These are phyloP conservation scores for Psittacula derbiana DNA, from an alignment of 2,797 vertebrate genomes.

Conservation along the genomic window DNA sequence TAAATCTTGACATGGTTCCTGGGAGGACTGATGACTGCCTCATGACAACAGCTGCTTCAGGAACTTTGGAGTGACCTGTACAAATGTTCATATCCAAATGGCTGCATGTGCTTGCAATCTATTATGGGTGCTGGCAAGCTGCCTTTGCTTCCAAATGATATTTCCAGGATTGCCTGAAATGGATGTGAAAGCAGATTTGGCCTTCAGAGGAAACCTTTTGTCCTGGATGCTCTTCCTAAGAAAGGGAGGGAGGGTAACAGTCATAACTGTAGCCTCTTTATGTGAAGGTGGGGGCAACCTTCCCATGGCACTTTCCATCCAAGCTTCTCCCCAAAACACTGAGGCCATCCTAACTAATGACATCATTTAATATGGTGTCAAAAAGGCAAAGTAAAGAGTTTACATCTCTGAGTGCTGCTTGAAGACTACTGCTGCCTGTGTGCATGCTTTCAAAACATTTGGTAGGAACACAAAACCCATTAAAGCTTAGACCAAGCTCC, in stretches of 20 bases:
- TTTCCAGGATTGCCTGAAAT: not conserved
- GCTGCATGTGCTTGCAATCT: not conserved
- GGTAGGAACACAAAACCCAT: not conserved
- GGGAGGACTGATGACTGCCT: not conserved
- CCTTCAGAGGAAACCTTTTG: not conserved
- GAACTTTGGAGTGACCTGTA: not conserved
- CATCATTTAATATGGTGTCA: not conserved
- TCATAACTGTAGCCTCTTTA: not conserved
- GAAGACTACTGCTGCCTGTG: not conserved
- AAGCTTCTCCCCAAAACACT: not conserved
- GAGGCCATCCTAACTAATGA: not conserved
- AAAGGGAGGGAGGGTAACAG: not conserved
- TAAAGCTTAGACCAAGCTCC: not conserved
- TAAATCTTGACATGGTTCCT: not conserved
- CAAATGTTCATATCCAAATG: not conserved
- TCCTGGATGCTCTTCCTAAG: not conserved
- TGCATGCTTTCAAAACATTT: constrained; percentile 5
- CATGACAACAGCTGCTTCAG: not conserved
- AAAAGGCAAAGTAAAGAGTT: not conserved
- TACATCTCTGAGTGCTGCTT: not conserved
- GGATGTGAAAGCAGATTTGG: not conserved
- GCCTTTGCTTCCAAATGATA: not conserved
- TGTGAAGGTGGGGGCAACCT: not conserved
- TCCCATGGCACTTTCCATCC: not conserved
- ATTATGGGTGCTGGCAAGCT: not conserved